Evolutionary conservation across 2,797 vertebrate species (phyloP), one percentile per base, ranked within the genome.

Genomic region (Oryzias sinensis): DNA sequence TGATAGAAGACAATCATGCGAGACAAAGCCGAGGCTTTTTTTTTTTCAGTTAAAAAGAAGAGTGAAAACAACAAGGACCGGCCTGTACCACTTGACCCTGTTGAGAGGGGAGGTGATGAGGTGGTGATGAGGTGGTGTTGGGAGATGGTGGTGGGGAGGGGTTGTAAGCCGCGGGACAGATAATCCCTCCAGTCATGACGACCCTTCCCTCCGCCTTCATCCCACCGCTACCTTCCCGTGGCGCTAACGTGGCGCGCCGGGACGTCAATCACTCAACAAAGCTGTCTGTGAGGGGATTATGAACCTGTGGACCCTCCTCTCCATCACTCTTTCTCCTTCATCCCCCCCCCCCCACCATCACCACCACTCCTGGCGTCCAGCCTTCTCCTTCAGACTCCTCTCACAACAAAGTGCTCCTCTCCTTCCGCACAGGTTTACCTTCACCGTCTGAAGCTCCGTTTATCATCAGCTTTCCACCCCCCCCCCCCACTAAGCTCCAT

Each of bases 211-310:
- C 78, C 76, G 81, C 46, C 33, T 59, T 65, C 59, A 11, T 37
- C 33, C 33, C 33, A 11, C 33, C 9, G 33, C 33, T 37, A 37
- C 33, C 33, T 37, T 37, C 33, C 33, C 33, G 33, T 11, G 55
- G 56, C 80, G 85, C 79, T 81, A 87, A 86, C 60, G 79, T 86
- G 85, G 80, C 68, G 59, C 70, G 71, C 79, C 87, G 78, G 68
- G 77, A 90, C 89, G 90, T 91, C 92, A 92, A 86, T 93, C 92
- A 92, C 70, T 82, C 85, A 85, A 91, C 90, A 93, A 91, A 91
- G 88, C 90, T 89, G 88, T 89, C 88, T 84, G 83, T 90, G 85
- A 85, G 74, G 84, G 90, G 90, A 91, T 92, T 92, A 91, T 82
- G 70, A 79, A 74, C 63, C 72, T 51, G 4, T 17, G 52, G 85